These are phyloP conservation scores for Bubo bubo DNA, from an alignment of 2,113 vertebrate species.

Conservation along the genomic window DNA sequence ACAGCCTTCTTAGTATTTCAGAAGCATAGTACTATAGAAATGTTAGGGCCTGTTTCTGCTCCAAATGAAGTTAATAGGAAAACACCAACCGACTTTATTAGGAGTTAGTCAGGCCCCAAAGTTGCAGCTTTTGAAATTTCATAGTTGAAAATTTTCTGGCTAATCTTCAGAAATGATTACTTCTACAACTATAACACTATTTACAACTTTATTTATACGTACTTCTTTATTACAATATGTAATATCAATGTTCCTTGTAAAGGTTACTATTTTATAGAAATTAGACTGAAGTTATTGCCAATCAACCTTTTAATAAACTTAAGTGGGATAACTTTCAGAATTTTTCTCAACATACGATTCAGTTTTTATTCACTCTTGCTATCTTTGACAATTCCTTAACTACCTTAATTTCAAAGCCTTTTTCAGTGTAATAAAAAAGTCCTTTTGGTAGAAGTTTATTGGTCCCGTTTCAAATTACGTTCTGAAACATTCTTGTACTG, in stretches of 20 bases:
- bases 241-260: conserved; percentile 67
- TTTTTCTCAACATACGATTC: conserved; percentile 28
- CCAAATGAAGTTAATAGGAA: conserved; percentile 32
- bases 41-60: conserved; percentile 40
- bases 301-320: conserved; percentile 64
- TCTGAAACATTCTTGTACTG: conserved; percentile 59
- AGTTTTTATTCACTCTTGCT: conserved; percentile 29
- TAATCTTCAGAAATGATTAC: conserved; percentile 52
- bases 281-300: conserved; percentile 68
- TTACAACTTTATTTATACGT: conserved; percentile 67
- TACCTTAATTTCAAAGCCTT: conserved; percentile 53
- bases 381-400: conserved; percentile 21
- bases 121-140: conserved; percentile 37
- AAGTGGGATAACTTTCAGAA: conserved; percentile 52
- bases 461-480: conserved; percentile 51
- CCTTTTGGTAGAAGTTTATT: conserved; percentile 63
- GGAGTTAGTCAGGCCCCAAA: conserved; percentile 13
- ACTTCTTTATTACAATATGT: conserved; percentile 70
- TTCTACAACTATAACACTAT: conserved; percentile 52
- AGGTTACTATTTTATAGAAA: conserved; percentile 66
- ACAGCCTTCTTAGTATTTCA: conserved; percentile 62
- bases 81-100: conserved; percentile 50
- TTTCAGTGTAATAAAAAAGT: conserved; percentile 59
- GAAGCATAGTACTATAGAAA: conserved; percentile 50
- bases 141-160: conserved; percentile 38